phyloP scores from a whole-genome alignment of 1,140 invertebrate genomes.

The Saccostrea glomerata region DNA sequence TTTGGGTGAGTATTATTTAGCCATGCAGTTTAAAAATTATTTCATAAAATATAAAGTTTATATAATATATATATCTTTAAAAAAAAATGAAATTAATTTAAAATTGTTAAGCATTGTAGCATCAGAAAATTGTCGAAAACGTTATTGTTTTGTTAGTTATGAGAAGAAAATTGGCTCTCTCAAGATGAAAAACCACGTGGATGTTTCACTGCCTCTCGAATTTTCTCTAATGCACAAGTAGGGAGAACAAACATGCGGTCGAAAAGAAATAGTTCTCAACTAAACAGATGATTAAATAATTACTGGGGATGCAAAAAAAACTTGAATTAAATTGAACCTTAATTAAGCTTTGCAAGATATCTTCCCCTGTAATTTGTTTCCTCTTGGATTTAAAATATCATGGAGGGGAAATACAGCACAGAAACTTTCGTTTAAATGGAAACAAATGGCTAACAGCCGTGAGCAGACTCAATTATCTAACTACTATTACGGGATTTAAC shows the following conservation, averaged over 20 bases:
- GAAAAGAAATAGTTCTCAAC: neutral
- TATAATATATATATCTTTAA: neutral
- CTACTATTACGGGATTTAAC: constrained; percentile 19
- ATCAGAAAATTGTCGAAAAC: no score
- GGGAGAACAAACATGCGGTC: neutral
- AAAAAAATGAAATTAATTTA: neutral
- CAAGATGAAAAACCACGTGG: neutral
- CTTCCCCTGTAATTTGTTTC: neutral
- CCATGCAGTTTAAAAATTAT: neutral
- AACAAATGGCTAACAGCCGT: neutral
- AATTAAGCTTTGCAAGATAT: neutral
- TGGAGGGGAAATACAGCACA: neutral
- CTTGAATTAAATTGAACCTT: neutral
- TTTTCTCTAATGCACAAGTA: constrained; percentile 1
- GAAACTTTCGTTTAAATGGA: constrained; percentile 31
- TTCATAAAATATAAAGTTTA: neutral
- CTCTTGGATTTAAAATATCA: neutral
- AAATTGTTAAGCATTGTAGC: neutral
- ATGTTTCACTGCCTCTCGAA: neutral
- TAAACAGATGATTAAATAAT: neutral
- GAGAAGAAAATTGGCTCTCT: neutral
- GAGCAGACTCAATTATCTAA: constrained; percentile 8
- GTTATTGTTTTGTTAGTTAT: no score
- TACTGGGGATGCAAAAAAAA: neutral
- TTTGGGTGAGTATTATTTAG: constrained; percentile 5